phyloP scores from a whole-genome alignment of 2,113 vertebrate genomes.

The Plotosus lineatus region DNA sequence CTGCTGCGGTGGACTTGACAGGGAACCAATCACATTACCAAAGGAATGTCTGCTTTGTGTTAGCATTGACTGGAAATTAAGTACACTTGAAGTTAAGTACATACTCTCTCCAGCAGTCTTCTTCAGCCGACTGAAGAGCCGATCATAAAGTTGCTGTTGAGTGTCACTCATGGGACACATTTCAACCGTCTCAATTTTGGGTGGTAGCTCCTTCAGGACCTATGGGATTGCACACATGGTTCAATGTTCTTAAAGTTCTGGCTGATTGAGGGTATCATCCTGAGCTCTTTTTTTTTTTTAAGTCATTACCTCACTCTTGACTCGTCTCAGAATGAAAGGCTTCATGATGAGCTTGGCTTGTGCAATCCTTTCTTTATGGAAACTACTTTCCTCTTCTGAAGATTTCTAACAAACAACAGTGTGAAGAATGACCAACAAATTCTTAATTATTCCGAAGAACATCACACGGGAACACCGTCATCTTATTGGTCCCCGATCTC shows the following conservation, averaged over 20 bases:
- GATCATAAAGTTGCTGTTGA: slow-evolving; percentile 82
- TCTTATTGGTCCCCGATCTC: no score
- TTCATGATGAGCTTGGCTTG: slow-evolving; percentile 98
- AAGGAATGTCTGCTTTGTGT: neutral
- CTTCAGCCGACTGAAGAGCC: slow-evolving; percentile 82
- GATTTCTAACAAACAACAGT: slow-evolving; percentile 77
- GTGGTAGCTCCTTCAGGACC: slow-evolving; percentile 92
- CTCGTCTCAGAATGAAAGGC: slow-evolving; percentile 92
- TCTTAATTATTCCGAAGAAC: neutral
- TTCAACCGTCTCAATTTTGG: slow-evolving; percentile 83
- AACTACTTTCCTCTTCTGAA: slow-evolving; percentile 86
- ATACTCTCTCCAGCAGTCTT: slow-evolving; percentile 72
- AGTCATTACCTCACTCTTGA: slow-evolving; percentile 87
- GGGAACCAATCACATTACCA: neutral
- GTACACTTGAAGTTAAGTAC: slow-evolving; percentile 20
- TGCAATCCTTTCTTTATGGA: slow-evolving; percentile 90
- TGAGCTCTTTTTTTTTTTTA: neutral
- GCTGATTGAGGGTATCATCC: neutral
- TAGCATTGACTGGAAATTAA: neutral
- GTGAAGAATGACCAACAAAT: neutral
- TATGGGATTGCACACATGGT: slow-evolving; percentile 51
- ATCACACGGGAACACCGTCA: no score
- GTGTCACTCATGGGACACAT: slow-evolving; percentile 88
- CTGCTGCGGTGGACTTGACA: neutral
- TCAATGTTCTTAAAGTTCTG: neutral